Base-by-base conservation (phyloP, 1,140 invertebrate genomes). In the Ostrea denselamellosa region DNA sequence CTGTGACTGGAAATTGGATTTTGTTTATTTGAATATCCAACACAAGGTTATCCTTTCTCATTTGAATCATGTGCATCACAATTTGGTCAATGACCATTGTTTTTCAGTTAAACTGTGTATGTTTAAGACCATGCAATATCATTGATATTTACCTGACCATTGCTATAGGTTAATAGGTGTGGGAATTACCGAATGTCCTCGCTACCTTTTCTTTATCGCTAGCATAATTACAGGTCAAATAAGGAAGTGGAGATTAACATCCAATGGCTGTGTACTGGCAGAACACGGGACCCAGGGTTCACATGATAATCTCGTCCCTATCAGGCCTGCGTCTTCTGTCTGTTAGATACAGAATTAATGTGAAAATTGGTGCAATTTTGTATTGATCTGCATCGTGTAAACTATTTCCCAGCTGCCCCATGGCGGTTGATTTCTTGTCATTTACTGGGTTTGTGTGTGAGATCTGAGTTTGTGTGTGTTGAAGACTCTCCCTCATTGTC, bases 301-400 rank as follows among this genome's bases (percentile, higher is more conserved):
- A 62, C 56, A 12, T 5, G 56, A 17, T n/a, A 17, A 62, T 62
- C n/a, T 19, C 17, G 53, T 8, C 56, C 56, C 56, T 5, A 62
- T 77, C 68, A 77, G 28, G 10, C 68, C 68, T 28, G 5, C 8
- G 25, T 71, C 68, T 44, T 25, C 9, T 28, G 12, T 8, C 68
- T 77, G 68, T 77, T 77, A 77, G 28, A 77, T 34, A 77, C 25
- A 22, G 12, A 25, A 77, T 2, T 77, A 28, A 28, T 34, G 25
- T 77, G 68, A 77, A 28, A 77, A 77, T 77, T 28, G 34, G 68
- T 77, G 68, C 68, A 77, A 77, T 77, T 77, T 77, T 25, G 68
- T 77, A 77, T 77, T 77, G 68, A 77, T 77, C 68, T 77, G 28
- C 9, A 28, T 77, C 25, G 9, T 77, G 22, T 28, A 9, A 77